Conservation (phyloP, 2,113 vertebrate species). For the Mus musculus region GRCm39 chr4:111075501-111076000, state of each 20-base stretch:
- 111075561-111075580: neutral
- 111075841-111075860: neutral
- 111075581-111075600: neutral
- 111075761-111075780: neutral
- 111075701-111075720: constrained; percentile 23
- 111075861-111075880: neutral
- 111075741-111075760: constrained; percentile 12
- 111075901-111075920: neutral
- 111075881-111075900: neutral
- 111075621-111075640: neutral
- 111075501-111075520: constrained; percentile 18
- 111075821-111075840: neutral
- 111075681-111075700: neutral
- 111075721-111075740: neutral
- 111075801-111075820: neutral
- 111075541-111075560: neutral
- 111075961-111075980: neutral
- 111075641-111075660: neutral
- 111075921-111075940: neutral
- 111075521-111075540: constrained; percentile 26
- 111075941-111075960: neutral
- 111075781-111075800: neutral
- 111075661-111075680: neutral
- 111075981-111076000: neutral
- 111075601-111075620: neutral